Base-by-base conservation (phyloP, 1,140 invertebrate genomes). In the Probaryconus sp. region DNA sequence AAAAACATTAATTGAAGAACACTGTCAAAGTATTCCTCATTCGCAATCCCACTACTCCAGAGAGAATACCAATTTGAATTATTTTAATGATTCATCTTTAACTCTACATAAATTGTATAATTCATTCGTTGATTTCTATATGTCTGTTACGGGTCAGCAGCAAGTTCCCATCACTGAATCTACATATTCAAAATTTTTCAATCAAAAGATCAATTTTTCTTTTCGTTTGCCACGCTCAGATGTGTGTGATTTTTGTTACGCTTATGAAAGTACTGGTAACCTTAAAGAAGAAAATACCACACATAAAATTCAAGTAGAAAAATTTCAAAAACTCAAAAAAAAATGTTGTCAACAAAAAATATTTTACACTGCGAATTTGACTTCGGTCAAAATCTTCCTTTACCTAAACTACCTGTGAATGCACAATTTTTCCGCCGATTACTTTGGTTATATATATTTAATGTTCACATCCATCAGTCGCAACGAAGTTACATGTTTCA, bases 401-500 rank as follows among this genome's bases (percentile, higher is more conserved):
- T 64, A 7, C 38, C 51, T 0, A 60, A 65, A 58, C 53, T 56
- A 21, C 42, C 35, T n/a, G 51, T 58, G 7, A 33, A 13, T 16
- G 28, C 47, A 14, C 13, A 26, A 11, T 67, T 35, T 43, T 56
- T 42, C 21, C 13, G 17, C 0, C 24, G 51, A 18, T 21, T 56
- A 7, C 13, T 56, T 7, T 67, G 63, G 42, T 16, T 58, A 11
- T 37, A 58, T 26, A 24, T 65, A 21, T 65, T 72, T 10, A 72
- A 72, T 45, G 30, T 72, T 1, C 60, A 65, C 28, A 31, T 56
- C n/a, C 13, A 51, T 31, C 28, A 38, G 0, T 20, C 20, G 16
- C 33, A 51, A 11, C 1, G 31, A 13, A 65, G 55, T 7, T 60
- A 70, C 18, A 70, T 55, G 38, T 70, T 61, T 61, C 26, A 30